Evolutionary conservation across 2,888 invertebrate species (phyloP).

Genomic region (Camponotus fellah): DNA sequence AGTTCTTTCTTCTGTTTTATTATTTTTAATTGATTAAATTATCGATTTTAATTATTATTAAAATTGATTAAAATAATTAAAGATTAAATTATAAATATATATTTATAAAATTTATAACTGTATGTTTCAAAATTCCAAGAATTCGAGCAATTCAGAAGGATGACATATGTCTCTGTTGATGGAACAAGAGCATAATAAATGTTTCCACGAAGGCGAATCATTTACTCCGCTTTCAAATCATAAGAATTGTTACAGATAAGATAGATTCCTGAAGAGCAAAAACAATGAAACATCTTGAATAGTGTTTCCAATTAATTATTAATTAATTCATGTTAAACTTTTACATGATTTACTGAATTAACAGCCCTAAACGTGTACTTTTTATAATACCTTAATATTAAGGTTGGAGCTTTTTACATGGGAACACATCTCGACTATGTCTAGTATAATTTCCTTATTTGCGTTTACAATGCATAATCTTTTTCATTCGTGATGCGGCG

Average conservation of each 20-base stretch:
- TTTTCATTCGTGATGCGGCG: neutral
- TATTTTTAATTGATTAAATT: no score
- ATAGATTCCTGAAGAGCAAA: neutral
- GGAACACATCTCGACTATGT: neutral
- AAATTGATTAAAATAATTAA: no score
- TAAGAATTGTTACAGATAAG: neutral
- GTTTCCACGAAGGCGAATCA: neutral
- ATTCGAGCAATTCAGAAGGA: neutral
- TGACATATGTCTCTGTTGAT: neutral
- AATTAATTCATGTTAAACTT: neutral
- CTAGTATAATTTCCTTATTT: constrained; percentile 1
- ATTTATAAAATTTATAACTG: neutral
- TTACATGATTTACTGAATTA: neutral
- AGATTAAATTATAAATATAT: no score
- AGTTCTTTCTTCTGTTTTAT: no score
- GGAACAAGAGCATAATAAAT: no score
- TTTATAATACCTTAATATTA: neutral
- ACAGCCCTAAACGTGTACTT: neutral
- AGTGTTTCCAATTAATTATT: neutral
- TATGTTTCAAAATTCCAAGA: neutral
- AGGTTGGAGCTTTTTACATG: neutral
- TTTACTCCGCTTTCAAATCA: neutral
- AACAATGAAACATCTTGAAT: neutral
- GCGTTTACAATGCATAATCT: constrained; percentile 36
- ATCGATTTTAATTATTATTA: no score